Evolutionary conservation across 2,113 vertebrate species (phyloP), one percentile per base, ranked within the genome.

Genomic region (Triplophysa rosa): DNA sequence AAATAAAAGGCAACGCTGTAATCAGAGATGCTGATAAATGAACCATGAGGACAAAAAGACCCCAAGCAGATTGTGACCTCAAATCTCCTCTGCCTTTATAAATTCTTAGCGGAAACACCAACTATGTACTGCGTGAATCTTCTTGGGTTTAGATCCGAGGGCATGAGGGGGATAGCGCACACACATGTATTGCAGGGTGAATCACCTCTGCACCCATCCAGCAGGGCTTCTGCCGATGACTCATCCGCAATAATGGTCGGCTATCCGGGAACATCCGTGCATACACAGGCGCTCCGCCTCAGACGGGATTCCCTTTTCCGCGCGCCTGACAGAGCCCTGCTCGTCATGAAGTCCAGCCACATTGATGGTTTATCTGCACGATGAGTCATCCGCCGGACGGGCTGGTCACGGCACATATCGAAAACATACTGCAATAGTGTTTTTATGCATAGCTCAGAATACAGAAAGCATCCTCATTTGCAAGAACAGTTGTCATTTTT

Each of bases 191-290:
- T 66, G 63, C 75, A 82, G 84, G 85, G 80, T 89, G 89, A 93
- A 87, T 91, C 91, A 92, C 88, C 84, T 70, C 83, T 82, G 78
- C 88, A 88, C 83, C 88, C 83, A 86, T 86, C 88, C 84, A 90
- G 49, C 84, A 89, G 89, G 84, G 80, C 85, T 89, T 89, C 86
- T 88, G 87, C 76, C 80, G 80, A 85, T 94, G 94, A 96, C 84
- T 95, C 94, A 93, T 90, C 89, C 91, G 93, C 92, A 92, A 93
- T 93, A 92, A 92, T 93, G 84, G 82, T 88, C 86, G 88, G 89
- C 90, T 85, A 90, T 90, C 88, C 82, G 83, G 84, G 88, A 91
- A 93, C 87, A 90, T 91, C 90, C 87, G 82, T 83, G 52, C 54
- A 56, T 69, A 61, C 80, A 29, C 65, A 45, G 69, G 56, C 63